Percentiles rank a stretch among this genome's conserved stretches.
These are phyloP conservation scores for Hofmannophila pseudospretella DNA, from an alignment of 2,888 invertebrate genomes.

Conservation along the genomic window DNA sequence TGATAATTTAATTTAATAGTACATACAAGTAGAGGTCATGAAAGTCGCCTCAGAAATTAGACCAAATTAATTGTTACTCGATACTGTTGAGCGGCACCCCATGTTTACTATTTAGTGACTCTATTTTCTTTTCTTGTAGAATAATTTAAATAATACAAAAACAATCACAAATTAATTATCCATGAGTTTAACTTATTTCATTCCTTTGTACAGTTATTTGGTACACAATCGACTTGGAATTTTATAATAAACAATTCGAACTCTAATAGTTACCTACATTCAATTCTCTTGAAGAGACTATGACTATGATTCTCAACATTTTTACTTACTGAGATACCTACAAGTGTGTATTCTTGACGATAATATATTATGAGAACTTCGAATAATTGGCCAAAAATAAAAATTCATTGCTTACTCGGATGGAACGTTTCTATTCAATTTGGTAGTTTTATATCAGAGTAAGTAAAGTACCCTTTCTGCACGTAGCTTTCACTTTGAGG, in stretches of 20 bases:
- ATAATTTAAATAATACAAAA: neutral
- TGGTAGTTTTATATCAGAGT: neutral
- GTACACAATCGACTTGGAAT: slow-evolving; percentile 17
- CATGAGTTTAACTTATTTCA: slow-evolving; percentile 21
- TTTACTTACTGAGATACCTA: slow-evolving; percentile 19
- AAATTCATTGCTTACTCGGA: slow-evolving; percentile 18
- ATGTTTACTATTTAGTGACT: too few species aligned
- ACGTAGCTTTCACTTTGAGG: slow-evolving; percentile 31
- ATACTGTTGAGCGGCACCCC: neutral
- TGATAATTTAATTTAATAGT: slow-evolving; percentile 55
- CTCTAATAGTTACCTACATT: slow-evolving; percentile 32
- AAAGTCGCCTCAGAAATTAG: slow-evolving; percentile 22
- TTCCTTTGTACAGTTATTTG: slow-evolving; percentile 12
- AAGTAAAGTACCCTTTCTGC: neutral
- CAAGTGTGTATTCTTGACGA: slow-evolving; percentile 13
- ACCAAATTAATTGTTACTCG: neutral
- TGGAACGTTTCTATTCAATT: slow-evolving; percentile 13
- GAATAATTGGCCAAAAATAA: slow-evolving; percentile 8
- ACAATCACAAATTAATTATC: slow-evolving; percentile 19
- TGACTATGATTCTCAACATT: slow-evolving; percentile 36
- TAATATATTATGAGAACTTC: slow-evolving; percentile 5
- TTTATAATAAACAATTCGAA: slow-evolving; percentile 24
- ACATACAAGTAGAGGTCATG: slow-evolving; percentile 52
- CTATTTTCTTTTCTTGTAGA: neutral
- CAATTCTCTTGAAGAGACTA: slow-evolving; percentile 43